These are phyloP conservation scores for Scomber colias DNA, from an alignment of 2,113 vertebrate species.

Conservation along the genomic window DNA sequence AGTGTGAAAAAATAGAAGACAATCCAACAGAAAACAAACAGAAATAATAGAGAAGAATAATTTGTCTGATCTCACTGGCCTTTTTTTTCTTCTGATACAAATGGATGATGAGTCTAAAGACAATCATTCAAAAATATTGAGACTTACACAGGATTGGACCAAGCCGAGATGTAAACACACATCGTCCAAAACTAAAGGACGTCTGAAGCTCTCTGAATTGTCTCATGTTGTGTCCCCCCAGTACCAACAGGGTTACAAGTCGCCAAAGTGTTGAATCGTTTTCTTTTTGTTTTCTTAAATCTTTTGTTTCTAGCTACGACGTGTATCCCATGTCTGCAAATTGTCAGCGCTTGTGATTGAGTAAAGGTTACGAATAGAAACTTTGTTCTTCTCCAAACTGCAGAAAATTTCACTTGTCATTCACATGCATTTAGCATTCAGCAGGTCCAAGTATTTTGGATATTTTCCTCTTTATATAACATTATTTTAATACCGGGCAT, in stretches of 20 bases:
- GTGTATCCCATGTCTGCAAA: conserved; percentile 35
- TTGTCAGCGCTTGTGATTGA: conserved; percentile 17
- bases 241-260: conserved; percentile 65
- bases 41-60: not conserved
- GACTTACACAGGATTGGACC: conserved; percentile 32
- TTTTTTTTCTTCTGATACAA: conserved; percentile 47
- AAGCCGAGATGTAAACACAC: conserved; percentile 48
- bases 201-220: conserved; percentile 32
- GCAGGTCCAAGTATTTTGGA: conserved; percentile 5
- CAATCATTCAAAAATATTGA: conserved; percentile 82
- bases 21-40: conserved; percentile 69
- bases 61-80: conserved; percentile 44
- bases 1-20: conserved; percentile 63
- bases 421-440: conserved; percentile 14
- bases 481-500: not conserved
- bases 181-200: conserved; percentile 25
- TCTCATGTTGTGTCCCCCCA: conserved; percentile 43
- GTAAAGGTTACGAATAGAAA: conserved; percentile 5
- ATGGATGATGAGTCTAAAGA: conserved; percentile 81
- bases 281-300: conserved; percentile 31
- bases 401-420: conserved; percentile 1
- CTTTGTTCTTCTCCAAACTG: not conserved
- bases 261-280: conserved; percentile 66
- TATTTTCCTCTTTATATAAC: conserved; percentile 4
- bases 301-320: conserved; percentile 28